Evolutionary conservation across 2,113 vertebrate genomes (phyloP).

Genomic region (Sterrhoptilus dennistouni): DNA sequence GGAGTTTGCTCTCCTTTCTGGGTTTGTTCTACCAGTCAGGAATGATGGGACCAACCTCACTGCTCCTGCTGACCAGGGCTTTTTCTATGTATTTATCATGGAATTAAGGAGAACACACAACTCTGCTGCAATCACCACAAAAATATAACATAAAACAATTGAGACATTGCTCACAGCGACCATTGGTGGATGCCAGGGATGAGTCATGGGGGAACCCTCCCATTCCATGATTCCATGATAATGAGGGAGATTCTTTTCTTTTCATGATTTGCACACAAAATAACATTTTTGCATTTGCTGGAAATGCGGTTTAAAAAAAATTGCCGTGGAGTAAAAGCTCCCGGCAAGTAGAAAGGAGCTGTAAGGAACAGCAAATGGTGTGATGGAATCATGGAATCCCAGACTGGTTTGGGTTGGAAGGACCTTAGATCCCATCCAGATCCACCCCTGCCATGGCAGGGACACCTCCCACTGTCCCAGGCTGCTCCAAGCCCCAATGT

Average conservation of each 20-base stretch:
- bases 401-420: not conserved
- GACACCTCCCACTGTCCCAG: not conserved
- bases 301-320: not conserved
- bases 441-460: not conserved
- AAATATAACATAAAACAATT: not conserved
- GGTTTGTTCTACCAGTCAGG: not conserved
- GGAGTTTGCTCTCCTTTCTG: not conserved
- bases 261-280: not conserved
- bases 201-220: not conserved
- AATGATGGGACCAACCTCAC: not conserved
- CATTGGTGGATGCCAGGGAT: rapidly evolving
- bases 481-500: not conserved
- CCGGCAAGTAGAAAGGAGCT: not conserved
- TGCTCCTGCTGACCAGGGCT: not conserved
- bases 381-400: not conserved
- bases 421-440: rapidly evolving
- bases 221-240: not conserved
- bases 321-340: not conserved
- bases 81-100: not conserved
- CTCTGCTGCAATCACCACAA: not conserved
- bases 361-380: not conserved
- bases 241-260: not conserved
- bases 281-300: not conserved
- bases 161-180: not conserved
- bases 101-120: not conserved